phyloP scores from a whole-genome alignment of 2,888 invertebrate species.

The Autographa gamma region DNA sequence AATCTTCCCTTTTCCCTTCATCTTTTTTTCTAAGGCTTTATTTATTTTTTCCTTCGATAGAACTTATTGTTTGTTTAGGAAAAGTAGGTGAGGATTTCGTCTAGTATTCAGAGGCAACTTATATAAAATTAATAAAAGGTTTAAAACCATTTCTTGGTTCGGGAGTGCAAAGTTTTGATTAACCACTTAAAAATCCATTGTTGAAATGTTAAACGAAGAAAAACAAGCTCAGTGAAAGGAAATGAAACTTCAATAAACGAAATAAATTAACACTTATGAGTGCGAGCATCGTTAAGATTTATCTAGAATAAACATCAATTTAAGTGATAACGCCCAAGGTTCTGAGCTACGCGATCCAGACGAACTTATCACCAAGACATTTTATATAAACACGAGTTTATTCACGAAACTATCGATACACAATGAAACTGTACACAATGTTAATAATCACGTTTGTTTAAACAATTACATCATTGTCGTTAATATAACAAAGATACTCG shows the following conservation, averaged over 20 bases:
- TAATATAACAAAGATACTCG: slow-evolving; percentile 63
- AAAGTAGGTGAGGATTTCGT: slow-evolving; percentile 1
- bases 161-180: background rate
- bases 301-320: slow-evolving; percentile 42
- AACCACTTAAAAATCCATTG: slow-evolving; percentile 12
- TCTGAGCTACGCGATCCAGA: slow-evolving; percentile 22
- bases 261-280: slow-evolving; percentile 13
- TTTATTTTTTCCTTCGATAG: slow-evolving; percentile 25
- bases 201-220: slow-evolving; percentile 13
- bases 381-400: slow-evolving; percentile 39
- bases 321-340: slow-evolving; percentile 31
- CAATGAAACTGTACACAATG: slow-evolving; percentile 40
- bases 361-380: slow-evolving; percentile 30
- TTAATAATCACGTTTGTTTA: slow-evolving; percentile 59
- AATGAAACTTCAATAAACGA: slow-evolving; percentile 12
- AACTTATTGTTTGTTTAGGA: slow-evolving; percentile 20
- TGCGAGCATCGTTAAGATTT: slow-evolving; percentile 21
- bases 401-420: slow-evolving; percentile 48
- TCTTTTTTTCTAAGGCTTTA: slow-evolving; percentile 20
- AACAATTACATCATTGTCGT: slow-evolving; percentile 63
- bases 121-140: background rate
- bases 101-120: background rate
- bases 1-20: slow-evolving; percentile 49
- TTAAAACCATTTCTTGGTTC: background rate
- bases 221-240: slow-evolving; percentile 20